Conservation (phyloP, 2,888 invertebrate species). For the Papilio elwesi region DNA sequence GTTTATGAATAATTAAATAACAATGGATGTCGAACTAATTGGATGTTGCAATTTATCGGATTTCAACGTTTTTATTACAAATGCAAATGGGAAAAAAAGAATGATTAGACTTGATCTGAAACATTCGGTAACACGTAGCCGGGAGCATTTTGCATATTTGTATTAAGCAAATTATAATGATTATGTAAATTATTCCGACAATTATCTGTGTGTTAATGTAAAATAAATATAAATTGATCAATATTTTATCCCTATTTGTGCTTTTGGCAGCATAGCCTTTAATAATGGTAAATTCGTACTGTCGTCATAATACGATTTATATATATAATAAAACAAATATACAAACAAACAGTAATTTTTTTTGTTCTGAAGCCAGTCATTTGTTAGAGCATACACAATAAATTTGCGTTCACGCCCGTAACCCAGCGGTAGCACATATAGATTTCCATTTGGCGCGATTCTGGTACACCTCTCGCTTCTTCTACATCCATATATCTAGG, state of each 20-base stretch:
- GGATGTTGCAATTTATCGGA: constrained; percentile 29
- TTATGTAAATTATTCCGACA: constrained; percentile 11
- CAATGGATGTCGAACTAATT: constrained; percentile 24
- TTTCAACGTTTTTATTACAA: constrained; percentile 10
- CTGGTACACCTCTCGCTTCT: too few species aligned
- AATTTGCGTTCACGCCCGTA: too few species aligned
- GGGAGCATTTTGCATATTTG: constrained; percentile 13
- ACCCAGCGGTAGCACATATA: too few species aligned
- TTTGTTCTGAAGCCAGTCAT: too few species aligned
- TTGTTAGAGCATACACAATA: too few species aligned
- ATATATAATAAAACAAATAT: too few species aligned
- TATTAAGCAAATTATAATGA: constrained; percentile 9
- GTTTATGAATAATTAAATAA: constrained; percentile 38
- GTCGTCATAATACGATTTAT: too few species aligned
- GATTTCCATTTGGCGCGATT: too few species aligned
- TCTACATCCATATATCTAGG: too few species aligned
- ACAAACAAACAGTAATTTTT: too few species aligned
- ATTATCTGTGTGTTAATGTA: constrained; percentile 5
- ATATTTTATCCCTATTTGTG: neutral
- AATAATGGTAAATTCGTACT: too few species aligned
- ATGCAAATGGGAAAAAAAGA: neutral
- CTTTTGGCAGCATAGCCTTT: too few species aligned
- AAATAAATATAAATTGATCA: neutral
- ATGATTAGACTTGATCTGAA: constrained; percentile 7
- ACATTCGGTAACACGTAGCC: constrained; percentile 3